phyloP scores from a whole-genome alignment of 92 coral and sea anemone species.

The Pocillopora meandrina region DNA sequence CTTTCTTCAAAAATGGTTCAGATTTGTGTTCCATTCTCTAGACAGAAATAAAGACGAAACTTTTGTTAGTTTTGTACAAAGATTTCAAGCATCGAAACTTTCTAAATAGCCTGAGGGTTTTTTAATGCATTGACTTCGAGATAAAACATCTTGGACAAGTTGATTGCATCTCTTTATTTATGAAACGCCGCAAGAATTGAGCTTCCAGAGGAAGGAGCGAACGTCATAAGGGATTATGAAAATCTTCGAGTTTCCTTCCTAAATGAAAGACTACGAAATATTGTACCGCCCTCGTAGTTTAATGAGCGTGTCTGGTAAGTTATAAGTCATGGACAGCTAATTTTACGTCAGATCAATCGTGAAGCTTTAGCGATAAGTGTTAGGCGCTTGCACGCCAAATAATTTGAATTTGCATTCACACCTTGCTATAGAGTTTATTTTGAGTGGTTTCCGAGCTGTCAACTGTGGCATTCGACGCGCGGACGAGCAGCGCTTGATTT shows the following conservation, averaged over 20 bases:
- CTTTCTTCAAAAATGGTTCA: neutral
- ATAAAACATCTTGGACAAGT: slow-evolving; percentile 17
- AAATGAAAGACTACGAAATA: slow-evolving; percentile 10
- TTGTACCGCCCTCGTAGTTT: neutral
- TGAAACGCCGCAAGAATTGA: slow-evolving; percentile 35
- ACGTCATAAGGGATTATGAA: slow-evolving; percentile 21
- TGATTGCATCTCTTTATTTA: slow-evolving; percentile 6
- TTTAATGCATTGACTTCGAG: neutral
- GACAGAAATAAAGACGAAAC: neutral
- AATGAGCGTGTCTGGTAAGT: neutral
- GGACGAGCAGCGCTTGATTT: neutral
- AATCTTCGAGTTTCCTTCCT: slow-evolving; percentile 28
- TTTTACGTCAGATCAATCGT: slow-evolving; percentile 23
- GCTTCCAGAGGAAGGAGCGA: neutral
- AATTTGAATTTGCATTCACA: slow-evolving; percentile 29
- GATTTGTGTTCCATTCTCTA: neutral
- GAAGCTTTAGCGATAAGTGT: slow-evolving; percentile 9
- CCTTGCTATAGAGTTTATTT: slow-evolving; percentile 5
- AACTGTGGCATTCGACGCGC: neutral
- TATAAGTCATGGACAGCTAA: slow-evolving; percentile 21
- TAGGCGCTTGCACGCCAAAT: neutral
- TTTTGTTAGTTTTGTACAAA: neutral
- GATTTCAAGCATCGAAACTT: slow-evolving; percentile 1
- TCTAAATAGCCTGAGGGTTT: slow-evolving; percentile 27
- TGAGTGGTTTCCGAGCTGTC: slow-evolving; percentile 21